phyloP scores from a whole-genome alignment of 1,140 invertebrate species.

The Chironomus striatipennis region DNA sequence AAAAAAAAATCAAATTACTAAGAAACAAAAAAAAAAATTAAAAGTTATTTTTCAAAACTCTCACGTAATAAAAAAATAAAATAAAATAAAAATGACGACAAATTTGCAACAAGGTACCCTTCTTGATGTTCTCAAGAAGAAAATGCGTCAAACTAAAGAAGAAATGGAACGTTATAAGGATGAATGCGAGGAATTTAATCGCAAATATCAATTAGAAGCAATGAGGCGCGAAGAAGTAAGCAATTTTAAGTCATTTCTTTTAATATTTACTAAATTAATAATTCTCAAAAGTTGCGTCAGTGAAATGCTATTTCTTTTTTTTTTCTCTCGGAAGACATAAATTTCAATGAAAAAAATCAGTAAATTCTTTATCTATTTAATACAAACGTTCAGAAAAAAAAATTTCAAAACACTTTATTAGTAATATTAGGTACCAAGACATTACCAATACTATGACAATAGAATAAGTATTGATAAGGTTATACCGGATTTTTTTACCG shows the following conservation, averaged over 20 bases:
- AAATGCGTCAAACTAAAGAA: constrained; percentile 96
- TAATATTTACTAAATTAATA: too few relatives aligned
- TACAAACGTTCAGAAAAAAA: too few relatives aligned
- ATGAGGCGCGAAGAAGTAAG: constrained; percentile 93
- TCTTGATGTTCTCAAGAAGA: constrained; percentile 95
- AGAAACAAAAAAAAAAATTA: constrained; percentile 41
- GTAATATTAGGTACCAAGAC: too few relatives aligned
- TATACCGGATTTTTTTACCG: too few relatives aligned
- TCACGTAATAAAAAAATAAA: constrained; percentile 36
- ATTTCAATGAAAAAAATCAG: too few relatives aligned
- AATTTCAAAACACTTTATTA: too few relatives aligned
- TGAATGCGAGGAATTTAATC: constrained; percentile 85
- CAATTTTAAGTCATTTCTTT: constrained; percentile 32
- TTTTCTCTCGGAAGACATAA: too few relatives aligned
- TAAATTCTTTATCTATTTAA: too few relatives aligned
- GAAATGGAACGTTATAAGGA: constrained; percentile 97
- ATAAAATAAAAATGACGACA: constrained; percentile 63
- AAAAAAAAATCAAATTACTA: constrained; percentile 26
- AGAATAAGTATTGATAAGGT: too few relatives aligned
- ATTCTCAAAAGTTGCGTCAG: too few relatives aligned
- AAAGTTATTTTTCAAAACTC: constrained; percentile 36
- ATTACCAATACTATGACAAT: too few relatives aligned
- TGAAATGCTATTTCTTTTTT: too few relatives aligned
- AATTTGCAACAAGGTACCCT: constrained; percentile 79
- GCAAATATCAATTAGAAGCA: constrained; percentile 81